Evolutionary conservation across 2,113 vertebrate genomes (phyloP).

Genomic region (Halcyon malimbica): DNA sequence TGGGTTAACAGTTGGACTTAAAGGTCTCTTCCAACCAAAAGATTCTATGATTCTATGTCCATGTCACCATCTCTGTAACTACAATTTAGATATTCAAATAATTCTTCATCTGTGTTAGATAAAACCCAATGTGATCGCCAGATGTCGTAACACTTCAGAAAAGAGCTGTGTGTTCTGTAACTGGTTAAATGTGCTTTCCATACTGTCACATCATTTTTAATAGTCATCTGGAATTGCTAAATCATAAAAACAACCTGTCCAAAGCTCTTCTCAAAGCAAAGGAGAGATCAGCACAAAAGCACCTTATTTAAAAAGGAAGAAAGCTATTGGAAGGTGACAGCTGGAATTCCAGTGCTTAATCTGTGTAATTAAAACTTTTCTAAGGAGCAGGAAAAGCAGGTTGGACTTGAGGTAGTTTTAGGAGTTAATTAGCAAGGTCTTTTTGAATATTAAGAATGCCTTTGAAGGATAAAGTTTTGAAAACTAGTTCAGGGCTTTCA

Average conservation of each 20-base stretch:
- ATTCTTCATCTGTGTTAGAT: neutral
- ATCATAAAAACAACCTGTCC: neutral
- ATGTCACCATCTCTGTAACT: neutral
- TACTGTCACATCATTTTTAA: neutral
- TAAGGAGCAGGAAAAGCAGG: conserved; percentile 54
- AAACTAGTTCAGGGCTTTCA: conserved; percentile 69
- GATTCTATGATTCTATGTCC: neutral
- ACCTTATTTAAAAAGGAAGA: conserved; percentile 26
- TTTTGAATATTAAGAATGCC: conserved; percentile 66
- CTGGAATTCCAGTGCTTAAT: conserved; percentile 64
- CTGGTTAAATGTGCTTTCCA: neutral
- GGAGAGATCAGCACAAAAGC: conserved; percentile 41
- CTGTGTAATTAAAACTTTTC: conserved; percentile 68
- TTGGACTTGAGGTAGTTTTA: conserved; percentile 63
- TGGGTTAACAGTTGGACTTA: neutral
- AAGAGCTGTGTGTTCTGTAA: neutral
- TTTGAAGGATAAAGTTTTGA: conserved; percentile 68
- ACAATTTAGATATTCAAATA: neutral
- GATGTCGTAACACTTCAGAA: neutral
- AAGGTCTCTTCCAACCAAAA: neutral
- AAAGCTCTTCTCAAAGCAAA: conserved; percentile 50
- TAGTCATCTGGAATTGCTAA: neutral
- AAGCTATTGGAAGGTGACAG: conserved; percentile 61
- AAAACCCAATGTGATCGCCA: neutral
- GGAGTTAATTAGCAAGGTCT: conserved; percentile 67